Conservation (phyloP, 2,113 vertebrate species). For the Saguinus midas region DNA sequence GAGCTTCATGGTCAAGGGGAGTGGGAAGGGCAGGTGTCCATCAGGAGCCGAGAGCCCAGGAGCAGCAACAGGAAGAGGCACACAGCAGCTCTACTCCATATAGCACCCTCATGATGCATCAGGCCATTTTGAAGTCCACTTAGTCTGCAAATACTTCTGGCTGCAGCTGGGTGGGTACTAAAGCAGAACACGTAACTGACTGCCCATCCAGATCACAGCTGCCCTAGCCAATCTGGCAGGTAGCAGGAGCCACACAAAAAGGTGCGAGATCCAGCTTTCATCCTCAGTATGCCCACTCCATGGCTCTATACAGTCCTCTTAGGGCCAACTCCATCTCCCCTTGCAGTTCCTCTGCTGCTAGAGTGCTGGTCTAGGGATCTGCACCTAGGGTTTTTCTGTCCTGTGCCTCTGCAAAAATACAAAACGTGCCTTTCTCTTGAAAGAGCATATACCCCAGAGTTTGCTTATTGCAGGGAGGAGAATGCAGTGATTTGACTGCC, state of each 20-base stretch:
- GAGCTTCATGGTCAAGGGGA: not conserved
- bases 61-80: not conserved
- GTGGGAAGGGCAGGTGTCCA: too few relatives aligned
- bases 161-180: not conserved
- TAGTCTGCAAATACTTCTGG: not conserved
- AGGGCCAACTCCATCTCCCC: not conserved
- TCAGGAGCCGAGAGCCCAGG: not conserved
- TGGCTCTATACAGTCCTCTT: not conserved
- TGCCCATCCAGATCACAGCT: not conserved
- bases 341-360: too few relatives aligned
- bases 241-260: not conserved
- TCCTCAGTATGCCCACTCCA: not conserved
- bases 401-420: not conserved
- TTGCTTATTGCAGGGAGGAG: not conserved
- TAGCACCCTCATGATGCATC: accelerated
- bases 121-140: accelerated
- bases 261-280: accelerated
- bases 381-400: accelerated
- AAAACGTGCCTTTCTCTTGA: not conserved
- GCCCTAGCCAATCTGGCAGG: not conserved
- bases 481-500: not conserved
- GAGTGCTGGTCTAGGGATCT: not conserved
- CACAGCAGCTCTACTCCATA: not conserved
- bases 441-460: not conserved
- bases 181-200: not conserved